Percentiles rank a stretch among this genome's conserved stretches.
These are phyloP conservation scores for Chelonus formosanus DNA, from an alignment of 2,888 invertebrate species.

Conservation along the genomic window DNA sequence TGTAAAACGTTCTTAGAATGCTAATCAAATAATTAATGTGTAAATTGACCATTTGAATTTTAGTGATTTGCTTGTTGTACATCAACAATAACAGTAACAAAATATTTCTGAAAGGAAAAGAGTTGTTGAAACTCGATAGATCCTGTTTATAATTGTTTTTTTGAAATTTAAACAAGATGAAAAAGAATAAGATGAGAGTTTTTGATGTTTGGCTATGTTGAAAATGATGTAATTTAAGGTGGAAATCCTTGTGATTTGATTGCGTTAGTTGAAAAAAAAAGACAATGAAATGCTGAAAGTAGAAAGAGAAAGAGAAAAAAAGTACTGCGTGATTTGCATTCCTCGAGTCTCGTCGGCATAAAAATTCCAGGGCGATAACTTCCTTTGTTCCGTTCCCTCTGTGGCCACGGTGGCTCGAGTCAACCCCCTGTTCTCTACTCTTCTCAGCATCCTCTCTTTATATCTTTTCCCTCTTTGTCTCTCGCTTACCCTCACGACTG, in stretches of 20 bases:
- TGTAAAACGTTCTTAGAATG: too few relatives aligned
- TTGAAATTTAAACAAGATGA: slow-evolving; percentile 4
- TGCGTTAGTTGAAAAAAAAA: slow-evolving; percentile 19
- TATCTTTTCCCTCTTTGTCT: slow-evolving; percentile 34
- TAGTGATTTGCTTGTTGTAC: too few relatives aligned
- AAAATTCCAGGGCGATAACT: slow-evolving; percentile 63
- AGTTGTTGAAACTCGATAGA: slow-evolving; percentile 3
- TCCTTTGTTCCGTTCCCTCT: slow-evolving; percentile 61
- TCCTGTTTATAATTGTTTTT: too few relatives aligned
- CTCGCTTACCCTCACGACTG: slow-evolving; percentile 56
- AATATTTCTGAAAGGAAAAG: too few relatives aligned
- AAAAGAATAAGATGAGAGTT: slow-evolving; percentile 21
- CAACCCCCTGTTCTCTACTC: slow-evolving; percentile 26
- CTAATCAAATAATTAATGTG: too few relatives aligned
- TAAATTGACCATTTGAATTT: too few relatives aligned
- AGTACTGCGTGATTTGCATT: slow-evolving; percentile 59
- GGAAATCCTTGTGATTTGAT: slow-evolving; percentile 24
- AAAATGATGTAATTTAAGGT: slow-evolving; percentile 30
- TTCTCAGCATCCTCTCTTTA: slow-evolving; percentile 1
- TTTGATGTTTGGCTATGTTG: slow-evolving; percentile 22
- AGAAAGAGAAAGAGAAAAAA: slow-evolving; percentile 27
- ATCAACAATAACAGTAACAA: too few relatives aligned
- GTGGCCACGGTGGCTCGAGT: slow-evolving; percentile 40
- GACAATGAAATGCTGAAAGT: neutral
- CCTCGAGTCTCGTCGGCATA: slow-evolving; percentile 58